These are phyloP conservation scores for Macaca mulatta DNA, from an alignment of 2,113 vertebrate species.

Conservation along the genomic window DNA sequence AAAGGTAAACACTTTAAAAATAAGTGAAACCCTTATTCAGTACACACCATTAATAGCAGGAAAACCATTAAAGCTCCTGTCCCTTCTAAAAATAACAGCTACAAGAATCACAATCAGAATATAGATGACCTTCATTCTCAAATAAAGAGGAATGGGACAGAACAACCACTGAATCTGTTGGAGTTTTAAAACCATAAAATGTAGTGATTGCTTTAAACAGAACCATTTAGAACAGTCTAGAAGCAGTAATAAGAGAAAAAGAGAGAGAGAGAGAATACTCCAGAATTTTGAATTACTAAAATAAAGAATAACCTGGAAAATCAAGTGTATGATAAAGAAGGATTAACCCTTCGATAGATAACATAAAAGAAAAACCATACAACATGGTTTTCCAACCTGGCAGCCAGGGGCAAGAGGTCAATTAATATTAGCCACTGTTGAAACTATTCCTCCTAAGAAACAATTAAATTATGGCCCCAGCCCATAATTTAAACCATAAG, in stretches of 20 bases:
- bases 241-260: not conserved
- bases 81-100: not conserved
- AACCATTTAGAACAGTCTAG: not conserved
- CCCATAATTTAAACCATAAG: not conserved
- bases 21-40: not conserved
- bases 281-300: not conserved
- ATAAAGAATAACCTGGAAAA: constrained; percentile 6
- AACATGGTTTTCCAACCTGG: not conserved
- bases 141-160: not conserved
- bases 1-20: not conserved
- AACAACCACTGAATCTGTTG: not conserved
- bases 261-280: not conserved
- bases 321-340: not conserved
- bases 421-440: not conserved
- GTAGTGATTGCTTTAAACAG: not conserved
- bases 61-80: not conserved
- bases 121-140: not conserved
- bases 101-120: not conserved
- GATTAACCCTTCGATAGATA: not conserved
- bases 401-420: not conserved
- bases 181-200: not conserved
- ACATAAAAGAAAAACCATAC: not conserved
- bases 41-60: not conserved
- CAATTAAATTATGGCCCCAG: not conserved
- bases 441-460: not conserved